Evolutionary conservation across 1,140 invertebrate species (phyloP), one percentile per base, ranked within the genome.

Genomic region (Diachasma alloeum): DNA sequence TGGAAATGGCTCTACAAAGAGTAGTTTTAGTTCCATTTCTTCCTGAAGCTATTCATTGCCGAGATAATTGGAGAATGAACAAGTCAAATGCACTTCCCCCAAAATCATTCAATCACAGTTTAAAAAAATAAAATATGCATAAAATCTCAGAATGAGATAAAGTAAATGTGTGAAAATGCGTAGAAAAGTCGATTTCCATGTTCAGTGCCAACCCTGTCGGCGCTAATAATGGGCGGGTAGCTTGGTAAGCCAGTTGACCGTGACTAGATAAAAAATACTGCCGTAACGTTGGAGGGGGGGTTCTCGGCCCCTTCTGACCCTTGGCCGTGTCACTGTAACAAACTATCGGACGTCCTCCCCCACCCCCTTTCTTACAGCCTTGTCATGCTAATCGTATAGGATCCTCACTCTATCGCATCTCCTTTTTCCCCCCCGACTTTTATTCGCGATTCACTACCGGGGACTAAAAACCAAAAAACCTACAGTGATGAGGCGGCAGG

Each of bases 201-300:
- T 63, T 63, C 59, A 63, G 42, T 77, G 71, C 31, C 44, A 74
- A 59, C 67, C 67, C 80, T 56, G 44, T 72, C 56, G 31, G 89
- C 87, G 87, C 88, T 89, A 90, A 89, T 89, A 90, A 89, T 88
- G 87, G 89, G 87, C 85, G 87, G 89, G 83, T 80, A 85, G 83
- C 22, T 36, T 76, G 79, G 82, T 85, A 85, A 87, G 87, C 84
- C 87, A 89, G 89, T 90, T 90, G 89, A 90, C 89, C 89, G 89
- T 90, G 89, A 89, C 89, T 88, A 90, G 89, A 90, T 90, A 90
- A 90, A 90, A 90, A 90, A 90, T 90, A 90, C 85, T 88, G 87
- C 87, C 86, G 9, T 73, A 81, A 85, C 78, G 83, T 75, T 67
- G n/a, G 69, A 26, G 31, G 31, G 31, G 31, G 31, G 31, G 2